A percentile compares a stretch with the other conserved stretches of the same genome.
Evolutionary conservation across 2,113 vertebrate genomes (phyloP).

Genomic region (Callospermophilus lateralis): DNA sequence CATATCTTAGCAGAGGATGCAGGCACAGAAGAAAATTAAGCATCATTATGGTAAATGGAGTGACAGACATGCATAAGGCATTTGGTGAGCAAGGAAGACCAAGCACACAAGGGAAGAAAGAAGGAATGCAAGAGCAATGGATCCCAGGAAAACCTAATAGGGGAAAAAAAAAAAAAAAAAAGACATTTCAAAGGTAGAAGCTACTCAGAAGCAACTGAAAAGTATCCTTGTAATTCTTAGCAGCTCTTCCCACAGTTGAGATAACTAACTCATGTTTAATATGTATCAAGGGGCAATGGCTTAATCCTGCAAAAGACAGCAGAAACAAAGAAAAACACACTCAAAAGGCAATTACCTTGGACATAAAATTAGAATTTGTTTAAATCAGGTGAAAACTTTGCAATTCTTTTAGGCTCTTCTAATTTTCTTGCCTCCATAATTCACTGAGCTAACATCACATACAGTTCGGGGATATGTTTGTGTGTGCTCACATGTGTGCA

Average conservation of each 20-base stretch:
- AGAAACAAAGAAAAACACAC: conserved; percentile 71
- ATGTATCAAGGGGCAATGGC: conserved; percentile 54
- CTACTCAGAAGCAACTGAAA: background rate
- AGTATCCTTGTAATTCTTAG: conserved; percentile 44
- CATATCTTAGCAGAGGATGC: background rate
- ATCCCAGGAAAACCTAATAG: background rate
- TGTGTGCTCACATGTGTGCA: too few species aligned
- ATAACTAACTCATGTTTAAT: conserved; percentile 71
- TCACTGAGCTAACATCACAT: background rate
- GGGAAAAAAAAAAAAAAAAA: background rate
- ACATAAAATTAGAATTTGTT: conserved; percentile 78
- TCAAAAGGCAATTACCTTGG: conserved; percentile 69
- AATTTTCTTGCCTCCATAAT: conserved; percentile 70
- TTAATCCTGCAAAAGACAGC: conserved; percentile 70
- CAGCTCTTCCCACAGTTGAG: conserved; percentile 38
- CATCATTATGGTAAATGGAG: background rate
- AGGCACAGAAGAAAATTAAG: background rate
- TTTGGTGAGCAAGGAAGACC: background rate
- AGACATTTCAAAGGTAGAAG: background rate
- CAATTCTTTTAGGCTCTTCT: conserved; percentile 63
- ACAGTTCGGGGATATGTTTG: conserved; percentile 39
- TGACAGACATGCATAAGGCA: background rate
- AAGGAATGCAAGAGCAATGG: background rate
- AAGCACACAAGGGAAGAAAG: background rate
- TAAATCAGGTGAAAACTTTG: conserved; percentile 67